Percentiles rank a stretch among this genome's conserved stretches.
Conservation (phyloP, 2,797 vertebrate species). For the Mycteria americana region DNA sequence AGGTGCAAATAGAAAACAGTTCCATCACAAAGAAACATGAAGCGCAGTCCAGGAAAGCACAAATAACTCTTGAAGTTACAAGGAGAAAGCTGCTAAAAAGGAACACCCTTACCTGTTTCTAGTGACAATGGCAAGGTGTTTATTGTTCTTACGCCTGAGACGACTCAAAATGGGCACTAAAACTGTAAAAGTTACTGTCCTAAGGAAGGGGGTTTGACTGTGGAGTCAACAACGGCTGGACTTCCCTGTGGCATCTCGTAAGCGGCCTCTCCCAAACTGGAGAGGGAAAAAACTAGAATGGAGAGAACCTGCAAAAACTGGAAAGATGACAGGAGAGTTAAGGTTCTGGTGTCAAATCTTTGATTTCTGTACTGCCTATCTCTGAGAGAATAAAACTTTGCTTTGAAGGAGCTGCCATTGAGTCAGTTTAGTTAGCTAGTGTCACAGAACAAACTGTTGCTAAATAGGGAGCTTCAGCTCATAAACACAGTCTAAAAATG, state of each 20-base stretch:
- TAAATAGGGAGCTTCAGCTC: slow-evolving; percentile 13
- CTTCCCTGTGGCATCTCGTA: neutral
- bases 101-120: neutral
- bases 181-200: neutral
- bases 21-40: neutral
- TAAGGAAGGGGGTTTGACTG: neutral
- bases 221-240: neutral
- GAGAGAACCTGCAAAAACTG: neutral
- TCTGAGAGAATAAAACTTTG: neutral
- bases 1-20: neutral
- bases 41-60: neutral
- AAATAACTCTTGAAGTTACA: neutral
- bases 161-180: neutral
- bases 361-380: neutral
- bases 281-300: neutral
- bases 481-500: neutral
- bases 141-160: neutral
- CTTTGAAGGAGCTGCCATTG: neutral
- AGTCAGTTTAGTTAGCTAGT: neutral
- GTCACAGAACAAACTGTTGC: slow-evolving; percentile 21
- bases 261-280: neutral
- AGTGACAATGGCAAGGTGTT: neutral
- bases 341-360: neutral
- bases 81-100: neutral
- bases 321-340: neutral